phyloP scores from a whole-genome alignment of 2,888 invertebrate genomes.

The Himalopsyche tibetana region DNA sequence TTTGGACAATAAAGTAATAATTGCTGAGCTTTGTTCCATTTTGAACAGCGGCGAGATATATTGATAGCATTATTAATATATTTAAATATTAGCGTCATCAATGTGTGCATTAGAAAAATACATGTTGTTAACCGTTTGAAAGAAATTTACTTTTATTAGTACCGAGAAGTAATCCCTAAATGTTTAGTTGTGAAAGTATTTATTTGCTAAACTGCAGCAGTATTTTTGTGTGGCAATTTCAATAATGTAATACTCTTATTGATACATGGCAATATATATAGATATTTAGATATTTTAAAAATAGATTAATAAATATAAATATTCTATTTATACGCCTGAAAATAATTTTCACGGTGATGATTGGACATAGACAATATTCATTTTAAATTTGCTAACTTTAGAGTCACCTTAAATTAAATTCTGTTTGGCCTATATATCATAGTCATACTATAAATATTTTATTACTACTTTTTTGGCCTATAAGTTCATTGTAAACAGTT shows the following conservation, averaged over 20 bases:
- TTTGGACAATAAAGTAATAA: constrained; percentile 9
- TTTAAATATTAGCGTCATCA: background rate
- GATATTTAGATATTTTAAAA: background rate
- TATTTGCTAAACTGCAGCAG: background rate
- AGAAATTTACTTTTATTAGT: background rate
- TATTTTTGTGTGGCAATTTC: background rate
- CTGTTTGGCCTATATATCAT: too few species aligned
- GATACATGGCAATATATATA: constrained; percentile 10
- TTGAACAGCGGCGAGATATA: constrained; percentile 17
- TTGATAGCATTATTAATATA: constrained; percentile 7
- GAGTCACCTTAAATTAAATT: too few species aligned
- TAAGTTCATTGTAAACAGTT: too few species aligned
- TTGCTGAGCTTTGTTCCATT: constrained; percentile 10
- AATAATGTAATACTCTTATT: constrained; percentile 20
- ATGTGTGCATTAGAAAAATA: background rate
- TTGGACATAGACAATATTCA: too few species aligned
- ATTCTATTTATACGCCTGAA: background rate
- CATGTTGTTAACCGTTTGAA: background rate
- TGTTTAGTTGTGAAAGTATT: constrained; percentile 7
- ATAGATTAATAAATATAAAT: background rate
- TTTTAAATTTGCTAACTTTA: too few species aligned
- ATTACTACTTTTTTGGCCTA: too few species aligned
- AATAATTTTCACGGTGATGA: background rate
- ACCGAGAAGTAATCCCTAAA: background rate
- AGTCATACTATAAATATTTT: too few species aligned